A percentile compares a stretch with the other conserved stretches of the same genome.
phyloP scores from a whole-genome alignment of 2,888 invertebrate genomes.

The Caenorhabditis japonica region DNA sequence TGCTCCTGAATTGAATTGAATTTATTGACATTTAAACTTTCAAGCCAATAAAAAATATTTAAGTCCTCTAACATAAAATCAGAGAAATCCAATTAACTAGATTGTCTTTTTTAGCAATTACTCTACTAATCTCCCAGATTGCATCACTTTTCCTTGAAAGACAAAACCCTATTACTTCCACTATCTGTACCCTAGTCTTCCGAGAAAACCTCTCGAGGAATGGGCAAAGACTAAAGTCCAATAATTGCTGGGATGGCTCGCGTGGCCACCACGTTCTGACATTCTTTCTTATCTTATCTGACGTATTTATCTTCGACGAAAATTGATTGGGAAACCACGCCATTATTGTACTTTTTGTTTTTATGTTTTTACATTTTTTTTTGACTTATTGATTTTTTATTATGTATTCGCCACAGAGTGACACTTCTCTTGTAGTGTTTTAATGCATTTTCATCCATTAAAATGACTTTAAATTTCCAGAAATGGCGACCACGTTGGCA shows the following conservation, averaged over 20 bases:
- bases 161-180: not conserved
- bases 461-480: too few species aligned
- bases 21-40: too few species aligned
- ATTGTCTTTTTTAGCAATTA: too few species aligned
- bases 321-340: slow-evolving; percentile 8
- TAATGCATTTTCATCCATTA: too few species aligned
- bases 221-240: slow-evolving; percentile 24
- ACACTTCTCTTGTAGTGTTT: too few species aligned
- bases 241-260: slow-evolving; percentile 7
- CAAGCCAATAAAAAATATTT: too few species aligned
- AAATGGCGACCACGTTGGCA: slow-evolving; percentile 34
- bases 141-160: not conserved
- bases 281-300: slow-evolving; percentile 1
- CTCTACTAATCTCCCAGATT: too few species aligned
- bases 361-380: not conserved
- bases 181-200: not conserved
- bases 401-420: too few species aligned
- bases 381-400: not conserved
- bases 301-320: not conserved
- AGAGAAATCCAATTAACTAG: too few species aligned
- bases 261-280: slow-evolving; percentile 11
- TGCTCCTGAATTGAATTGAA: too few species aligned
- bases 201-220: not conserved
- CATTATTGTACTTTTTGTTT: not conserved
- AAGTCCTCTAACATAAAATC: too few species aligned